A percentile compares a stretch with the other conserved stretches of the same genome.
phyloP scores from a whole-genome alignment of 2,888 invertebrate genomes.

The Lysandra bellargus region DNA sequence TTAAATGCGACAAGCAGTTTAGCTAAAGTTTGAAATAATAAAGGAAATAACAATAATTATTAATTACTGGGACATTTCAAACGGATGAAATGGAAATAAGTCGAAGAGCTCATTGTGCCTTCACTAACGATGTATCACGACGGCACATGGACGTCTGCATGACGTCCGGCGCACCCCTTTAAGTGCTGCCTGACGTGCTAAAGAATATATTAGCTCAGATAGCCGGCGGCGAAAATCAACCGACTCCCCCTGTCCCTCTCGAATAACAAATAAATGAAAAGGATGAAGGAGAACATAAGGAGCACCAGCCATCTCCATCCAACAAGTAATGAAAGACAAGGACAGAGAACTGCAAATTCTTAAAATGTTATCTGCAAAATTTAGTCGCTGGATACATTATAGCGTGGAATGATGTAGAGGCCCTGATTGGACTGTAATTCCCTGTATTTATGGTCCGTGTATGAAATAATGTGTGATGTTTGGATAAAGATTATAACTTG shows the following conservation, averaged over 20 bases:
- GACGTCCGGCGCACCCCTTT: conserved; percentile 57
- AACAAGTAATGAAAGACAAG: neutral
- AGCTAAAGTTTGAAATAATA: too few species aligned
- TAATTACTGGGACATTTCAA: neutral
- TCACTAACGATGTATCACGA: conserved; percentile 51
- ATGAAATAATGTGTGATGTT: conserved; percentile 18
- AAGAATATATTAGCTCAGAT: conserved; percentile 62
- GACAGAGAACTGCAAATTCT: conserved; percentile 14
- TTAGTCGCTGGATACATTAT: conserved; percentile 28
- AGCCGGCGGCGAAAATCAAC: conserved; percentile 39
- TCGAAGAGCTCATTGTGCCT: conserved; percentile 43
- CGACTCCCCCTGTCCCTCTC: conserved; percentile 32
- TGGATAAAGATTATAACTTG: neutral
- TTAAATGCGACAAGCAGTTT: too few species aligned
- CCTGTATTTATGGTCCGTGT: conserved; percentile 8
- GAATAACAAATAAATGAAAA: conserved; percentile 27
- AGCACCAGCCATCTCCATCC: neutral
- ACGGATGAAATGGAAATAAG: neutral
- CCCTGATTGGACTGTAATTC: conserved; percentile 25
- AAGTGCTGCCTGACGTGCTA: conserved; percentile 58
- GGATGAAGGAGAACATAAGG: neutral
- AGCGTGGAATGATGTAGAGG: conserved; percentile 15
- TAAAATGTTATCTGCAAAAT: conserved; percentile 25
- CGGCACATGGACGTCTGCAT: conserved; percentile 54
- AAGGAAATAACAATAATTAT: too few species aligned